phyloP scores from a whole-genome alignment of 2,888 invertebrate species.

The Parnassius mnemosyne region DNA sequence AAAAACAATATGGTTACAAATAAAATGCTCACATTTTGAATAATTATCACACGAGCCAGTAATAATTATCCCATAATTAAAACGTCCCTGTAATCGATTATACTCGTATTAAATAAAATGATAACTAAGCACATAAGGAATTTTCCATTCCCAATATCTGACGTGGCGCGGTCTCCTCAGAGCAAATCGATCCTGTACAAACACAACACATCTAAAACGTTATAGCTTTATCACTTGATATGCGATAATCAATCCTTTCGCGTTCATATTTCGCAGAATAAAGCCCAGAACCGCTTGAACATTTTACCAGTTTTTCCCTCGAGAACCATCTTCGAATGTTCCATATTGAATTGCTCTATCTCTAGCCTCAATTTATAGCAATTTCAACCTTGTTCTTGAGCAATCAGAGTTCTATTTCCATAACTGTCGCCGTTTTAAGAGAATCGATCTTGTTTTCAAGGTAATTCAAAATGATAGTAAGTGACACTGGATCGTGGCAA shows the following conservation, averaged over 20 bases:
- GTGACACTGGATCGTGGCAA: slow-evolving; percentile 31
- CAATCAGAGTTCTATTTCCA: slow-evolving; percentile 34
- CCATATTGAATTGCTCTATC: slow-evolving; percentile 75
- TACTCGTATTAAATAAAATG: no score
- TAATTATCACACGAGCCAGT: no score
- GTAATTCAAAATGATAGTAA: slow-evolving; percentile 43
- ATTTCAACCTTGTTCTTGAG: slow-evolving; percentile 30
- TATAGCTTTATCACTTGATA: slow-evolving; percentile 38
- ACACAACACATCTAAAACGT: slow-evolving; percentile 42
- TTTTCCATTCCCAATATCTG: slow-evolving; percentile 52
- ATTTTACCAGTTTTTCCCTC: slow-evolving; percentile 65
- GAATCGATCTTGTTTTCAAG: slow-evolving; percentile 71
- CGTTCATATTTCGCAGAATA: slow-evolving; percentile 19
- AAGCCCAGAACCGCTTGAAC: slow-evolving; percentile 43
- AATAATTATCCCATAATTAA: no score
- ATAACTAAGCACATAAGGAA: slow-evolving; percentile 31
- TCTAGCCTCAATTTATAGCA: slow-evolving; percentile 39
- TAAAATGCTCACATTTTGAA: no score
- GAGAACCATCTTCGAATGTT: slow-evolving; percentile 77
- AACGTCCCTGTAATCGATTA: no score
- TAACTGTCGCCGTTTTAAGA: slow-evolving; percentile 50
- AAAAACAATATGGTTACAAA: no score
- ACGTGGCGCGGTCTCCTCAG: slow-evolving; percentile 61
- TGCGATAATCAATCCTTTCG: slow-evolving; percentile 38
- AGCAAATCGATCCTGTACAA: slow-evolving; percentile 69